Conservation (phyloP, 2,113 vertebrate genomes). For the Panurus biarmicus region DNA sequence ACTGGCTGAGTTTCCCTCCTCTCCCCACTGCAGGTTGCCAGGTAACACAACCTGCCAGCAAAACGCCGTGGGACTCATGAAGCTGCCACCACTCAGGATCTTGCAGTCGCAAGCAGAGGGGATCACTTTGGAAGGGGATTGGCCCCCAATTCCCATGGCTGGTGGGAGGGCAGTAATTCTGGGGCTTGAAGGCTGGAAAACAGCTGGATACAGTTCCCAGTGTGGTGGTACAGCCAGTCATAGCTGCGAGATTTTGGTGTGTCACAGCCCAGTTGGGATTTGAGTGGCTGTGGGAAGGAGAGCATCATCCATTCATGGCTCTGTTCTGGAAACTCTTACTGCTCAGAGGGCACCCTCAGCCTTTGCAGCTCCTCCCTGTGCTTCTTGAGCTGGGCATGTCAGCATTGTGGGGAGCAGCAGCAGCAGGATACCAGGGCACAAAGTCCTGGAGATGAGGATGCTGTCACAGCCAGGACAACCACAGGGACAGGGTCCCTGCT, state of each 20-base stretch:
- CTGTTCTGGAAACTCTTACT: background rate
- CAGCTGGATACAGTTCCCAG: background rate
- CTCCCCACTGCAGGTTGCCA: conserved; percentile 51
- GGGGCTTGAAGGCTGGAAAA: background rate
- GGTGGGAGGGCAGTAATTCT: background rate
- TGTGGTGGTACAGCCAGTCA: background rate
- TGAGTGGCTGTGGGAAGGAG: fast-evolving
- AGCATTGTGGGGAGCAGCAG: background rate
- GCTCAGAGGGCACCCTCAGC: fast-evolving
- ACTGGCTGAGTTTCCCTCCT: background rate
- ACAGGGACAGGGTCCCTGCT: background rate
- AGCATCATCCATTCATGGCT: fast-evolving
- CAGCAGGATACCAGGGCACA: background rate
- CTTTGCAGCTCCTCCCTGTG: fast-evolving
- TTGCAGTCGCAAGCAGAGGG: background rate
- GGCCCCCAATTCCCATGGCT: fast-evolving
- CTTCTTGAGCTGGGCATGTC: background rate
- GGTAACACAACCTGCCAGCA: conserved; percentile 50
- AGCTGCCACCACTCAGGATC: background rate
- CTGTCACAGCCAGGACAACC: background rate
- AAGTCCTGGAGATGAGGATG: background rate
- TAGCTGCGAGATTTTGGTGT: background rate
- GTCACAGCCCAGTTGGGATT: background rate
- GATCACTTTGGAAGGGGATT: background rate
- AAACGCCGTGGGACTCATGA: background rate